Conservation (phyloP, 2,113 vertebrate species). For the Tricholaema leucomelas region DNA sequence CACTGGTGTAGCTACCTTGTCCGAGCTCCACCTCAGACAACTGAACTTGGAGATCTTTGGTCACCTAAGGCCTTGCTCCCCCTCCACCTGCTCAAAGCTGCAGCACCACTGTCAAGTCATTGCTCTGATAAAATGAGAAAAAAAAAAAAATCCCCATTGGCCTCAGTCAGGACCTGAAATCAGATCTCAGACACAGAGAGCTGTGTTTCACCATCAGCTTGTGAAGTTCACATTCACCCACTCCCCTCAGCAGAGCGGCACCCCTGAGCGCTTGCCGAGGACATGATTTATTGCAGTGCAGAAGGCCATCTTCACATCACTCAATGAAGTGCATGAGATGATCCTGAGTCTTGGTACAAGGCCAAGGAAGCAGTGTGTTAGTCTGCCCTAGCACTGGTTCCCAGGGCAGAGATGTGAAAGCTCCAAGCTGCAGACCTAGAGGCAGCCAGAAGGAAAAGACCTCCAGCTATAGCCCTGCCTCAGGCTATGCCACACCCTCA, state of each 20-base stretch:
- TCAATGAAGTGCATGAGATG: neutral
- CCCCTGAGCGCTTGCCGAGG: accelerated
- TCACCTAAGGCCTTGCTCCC: neutral
- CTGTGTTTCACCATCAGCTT: neutral
- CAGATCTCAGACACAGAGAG: neutral
- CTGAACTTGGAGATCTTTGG: neutral
- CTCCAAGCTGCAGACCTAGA: neutral
- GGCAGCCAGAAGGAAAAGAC: neutral
- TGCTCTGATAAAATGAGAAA: neutral
- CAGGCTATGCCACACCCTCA: neutral
- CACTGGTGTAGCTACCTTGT: neutral
- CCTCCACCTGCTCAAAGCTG: accelerated
- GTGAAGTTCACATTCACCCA: accelerated
- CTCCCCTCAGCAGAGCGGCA: neutral
- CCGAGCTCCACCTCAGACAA: neutral
- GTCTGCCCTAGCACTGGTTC: neutral
- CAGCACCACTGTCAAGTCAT: neutral
- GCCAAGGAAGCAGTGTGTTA: neutral
- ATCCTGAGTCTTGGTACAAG: neutral
- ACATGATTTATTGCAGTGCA: neutral
- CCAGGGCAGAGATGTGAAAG: neutral
- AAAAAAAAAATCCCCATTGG: neutral
- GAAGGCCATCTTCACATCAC: neutral
- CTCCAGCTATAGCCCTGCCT: neutral
- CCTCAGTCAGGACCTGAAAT: neutral